phyloP scores from a whole-genome alignment of 2,113 vertebrate species.

The Capra hircus region DNA sequence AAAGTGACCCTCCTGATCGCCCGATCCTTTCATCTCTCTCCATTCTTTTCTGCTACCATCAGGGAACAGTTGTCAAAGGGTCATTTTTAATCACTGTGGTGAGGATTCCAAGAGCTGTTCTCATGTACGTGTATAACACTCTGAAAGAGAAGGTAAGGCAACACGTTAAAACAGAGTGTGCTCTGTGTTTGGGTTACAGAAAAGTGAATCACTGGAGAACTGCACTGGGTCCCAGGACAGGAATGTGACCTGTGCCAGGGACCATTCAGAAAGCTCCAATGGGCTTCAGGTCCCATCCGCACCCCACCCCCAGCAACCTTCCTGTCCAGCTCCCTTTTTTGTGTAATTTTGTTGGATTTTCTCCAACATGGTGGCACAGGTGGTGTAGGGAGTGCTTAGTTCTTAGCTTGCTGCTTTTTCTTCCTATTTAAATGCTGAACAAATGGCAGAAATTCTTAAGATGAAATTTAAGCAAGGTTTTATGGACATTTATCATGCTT shows the following conservation, averaged over 20 bases:
- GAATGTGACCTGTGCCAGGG: neutral
- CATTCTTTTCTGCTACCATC: slow-evolving; percentile 83
- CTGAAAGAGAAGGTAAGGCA: slow-evolving; percentile 81
- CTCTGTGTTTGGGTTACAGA: neutral
- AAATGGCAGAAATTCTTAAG: neutral
- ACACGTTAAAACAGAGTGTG: accelerated
- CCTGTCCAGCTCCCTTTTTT: neutral
- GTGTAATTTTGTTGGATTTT: neutral
- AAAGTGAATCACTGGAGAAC: neutral
- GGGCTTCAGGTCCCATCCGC: neutral
- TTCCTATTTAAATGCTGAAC: neutral
- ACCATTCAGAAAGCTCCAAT: neutral
- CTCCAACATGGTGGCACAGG: neutral
- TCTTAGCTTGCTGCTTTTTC: neutral
- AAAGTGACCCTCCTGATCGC: slow-evolving; percentile 71
- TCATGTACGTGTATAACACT: slow-evolving; percentile 64
- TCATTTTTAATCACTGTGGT: slow-evolving; percentile 79
- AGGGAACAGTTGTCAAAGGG: slow-evolving; percentile 83
- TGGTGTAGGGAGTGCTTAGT: neutral
- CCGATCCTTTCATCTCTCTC: slow-evolving; percentile 82
- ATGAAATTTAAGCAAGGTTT: neutral
- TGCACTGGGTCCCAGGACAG: neutral
- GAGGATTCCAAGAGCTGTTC: slow-evolving; percentile 79
- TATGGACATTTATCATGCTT: neutral
- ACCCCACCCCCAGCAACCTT: neutral